Evolutionary conservation across 2,113 vertebrate genomes (phyloP), one percentile per base, ranked within the genome.

Genomic region (Muntiacus reevesi): DNA sequence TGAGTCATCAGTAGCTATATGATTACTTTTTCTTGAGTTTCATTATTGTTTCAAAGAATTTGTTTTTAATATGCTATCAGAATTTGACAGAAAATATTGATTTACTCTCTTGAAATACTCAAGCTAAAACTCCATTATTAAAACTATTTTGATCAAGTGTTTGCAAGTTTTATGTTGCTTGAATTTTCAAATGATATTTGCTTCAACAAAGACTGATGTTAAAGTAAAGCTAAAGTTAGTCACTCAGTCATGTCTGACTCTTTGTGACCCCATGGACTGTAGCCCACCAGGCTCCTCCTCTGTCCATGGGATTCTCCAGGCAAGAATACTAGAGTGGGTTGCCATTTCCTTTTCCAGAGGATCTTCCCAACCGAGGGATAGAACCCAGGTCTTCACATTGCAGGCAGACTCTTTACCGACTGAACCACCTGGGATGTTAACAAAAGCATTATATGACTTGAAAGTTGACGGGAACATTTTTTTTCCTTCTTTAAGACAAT

Each of bases 401-500:
- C n/a, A 71, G n/a, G 67, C n/a, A 71, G n/a, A 71, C n/a, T 40
- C 19, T 71, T 71, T 40, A 71, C 67, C 0, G 0, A 71, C 5
- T 71, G 10, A 71, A 23, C n/a, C 19, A 71, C 67, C n/a, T 23
- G 67, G 67, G 67, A 40, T 23, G 17, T 87, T 96, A 96, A 54
- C 40, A 78, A 87, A 92, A 87, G 5, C 25, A 19, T 54, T 95
- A 45, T 62, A 67, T 62, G 91, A 28, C 52, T 91, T 82, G 28
- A 94, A 91, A 97, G 52, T 67, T 97, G 67, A 71, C 15, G 40
- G 21, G 17, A 23, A 87, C 7, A 76, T 92, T 27, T 17, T 47
- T 86, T 91, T 96, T 43, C 84, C 93, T 47, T 79, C 62, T 78
- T 64, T 85, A 94, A 97, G 36, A 79, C 36, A 25, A 92, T 84